Conservation (phyloP, 2,797 vertebrate species). For the Etheostoma perlongum region DNA sequence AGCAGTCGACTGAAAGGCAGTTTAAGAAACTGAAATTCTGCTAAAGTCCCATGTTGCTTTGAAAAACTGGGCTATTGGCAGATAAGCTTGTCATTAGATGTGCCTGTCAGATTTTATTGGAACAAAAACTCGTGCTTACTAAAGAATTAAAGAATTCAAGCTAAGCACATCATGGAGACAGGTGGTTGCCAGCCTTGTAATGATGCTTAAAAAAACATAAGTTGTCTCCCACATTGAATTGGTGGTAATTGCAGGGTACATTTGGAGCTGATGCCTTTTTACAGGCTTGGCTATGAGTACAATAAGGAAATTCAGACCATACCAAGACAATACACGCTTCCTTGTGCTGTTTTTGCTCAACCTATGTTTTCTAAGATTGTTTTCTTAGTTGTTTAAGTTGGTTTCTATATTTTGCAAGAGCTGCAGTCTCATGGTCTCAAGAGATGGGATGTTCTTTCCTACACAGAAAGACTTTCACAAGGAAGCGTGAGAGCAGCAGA, state of each 20-base stretch:
- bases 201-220: constrained; percentile 66
- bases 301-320: constrained; percentile 29
- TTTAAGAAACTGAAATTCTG: constrained; percentile 66
- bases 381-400: constrained; percentile 45
- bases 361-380: constrained; percentile 37
- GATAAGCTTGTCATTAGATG: constrained; percentile 72
- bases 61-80: constrained; percentile 75
- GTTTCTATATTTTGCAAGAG: constrained; percentile 54
- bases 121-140: constrained; percentile 63
- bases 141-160: constrained; percentile 62
- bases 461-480: constrained; percentile 66
- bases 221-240: constrained; percentile 66
- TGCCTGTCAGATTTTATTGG: constrained; percentile 77
- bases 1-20: constrained; percentile 49
- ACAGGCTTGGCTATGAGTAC: constrained; percentile 29
- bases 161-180: constrained; percentile 55
- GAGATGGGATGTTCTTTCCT: constrained; percentile 52
- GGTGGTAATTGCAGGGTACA: constrained; percentile 55
- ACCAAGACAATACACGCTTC: constrained; percentile 1
- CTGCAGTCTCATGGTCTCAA: constrained; percentile 52
- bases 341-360: constrained; percentile 24
- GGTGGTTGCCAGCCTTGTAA: constrained; percentile 59
- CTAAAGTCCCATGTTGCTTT: constrained; percentile 70
- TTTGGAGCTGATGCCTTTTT: constrained; percentile 41
- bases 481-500: constrained; percentile 64